These are phyloP conservation scores for Takifugu flavidus DNA, from an alignment of 2,113 vertebrate species.

Conservation along the genomic window DNA sequence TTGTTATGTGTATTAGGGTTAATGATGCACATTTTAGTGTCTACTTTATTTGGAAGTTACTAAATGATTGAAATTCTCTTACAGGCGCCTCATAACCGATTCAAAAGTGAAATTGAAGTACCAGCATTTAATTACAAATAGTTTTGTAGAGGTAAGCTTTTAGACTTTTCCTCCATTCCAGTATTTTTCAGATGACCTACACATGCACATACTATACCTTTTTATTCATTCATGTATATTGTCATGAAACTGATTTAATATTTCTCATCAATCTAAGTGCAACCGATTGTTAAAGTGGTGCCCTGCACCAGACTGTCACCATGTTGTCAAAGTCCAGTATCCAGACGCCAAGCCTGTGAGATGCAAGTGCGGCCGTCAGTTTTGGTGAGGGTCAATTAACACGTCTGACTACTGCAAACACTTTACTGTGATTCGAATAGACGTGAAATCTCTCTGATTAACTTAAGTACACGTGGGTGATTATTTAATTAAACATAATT, in stretches of 20 bases:
- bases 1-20: too few species aligned
- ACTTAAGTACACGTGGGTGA: too few species aligned
- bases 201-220: background rate
- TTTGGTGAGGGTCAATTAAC: conserved; percentile 82
- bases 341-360: conserved; percentile 98
- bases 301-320: conserved; percentile 98
- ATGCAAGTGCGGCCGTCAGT: conserved; percentile 98
- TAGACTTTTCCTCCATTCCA: conserved; percentile 8
- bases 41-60: conserved; percentile 18
- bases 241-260: background rate
- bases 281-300: conserved; percentile 99
- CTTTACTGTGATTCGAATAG: too few species aligned
- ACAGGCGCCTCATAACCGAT: conserved; percentile 98
- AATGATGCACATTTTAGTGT: too few species aligned
- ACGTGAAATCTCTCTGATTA: too few species aligned
- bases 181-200: background rate
- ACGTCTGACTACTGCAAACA: too few species aligned
- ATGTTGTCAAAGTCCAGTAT: conserved; percentile 99
- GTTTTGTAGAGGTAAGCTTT: conserved; percentile 98
- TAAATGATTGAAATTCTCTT: conserved; percentile 41
- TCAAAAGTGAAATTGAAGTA: conserved; percentile 99
- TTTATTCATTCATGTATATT: background rate
- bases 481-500: background rate
- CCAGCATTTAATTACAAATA: conserved; percentile 99
- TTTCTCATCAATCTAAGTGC: conserved; percentile 74